Evolutionary conservation across 2,797 vertebrate species (phyloP), one percentile per base, ranked within the genome.

Genomic region (Heteromormyrus szaboi): DNA sequence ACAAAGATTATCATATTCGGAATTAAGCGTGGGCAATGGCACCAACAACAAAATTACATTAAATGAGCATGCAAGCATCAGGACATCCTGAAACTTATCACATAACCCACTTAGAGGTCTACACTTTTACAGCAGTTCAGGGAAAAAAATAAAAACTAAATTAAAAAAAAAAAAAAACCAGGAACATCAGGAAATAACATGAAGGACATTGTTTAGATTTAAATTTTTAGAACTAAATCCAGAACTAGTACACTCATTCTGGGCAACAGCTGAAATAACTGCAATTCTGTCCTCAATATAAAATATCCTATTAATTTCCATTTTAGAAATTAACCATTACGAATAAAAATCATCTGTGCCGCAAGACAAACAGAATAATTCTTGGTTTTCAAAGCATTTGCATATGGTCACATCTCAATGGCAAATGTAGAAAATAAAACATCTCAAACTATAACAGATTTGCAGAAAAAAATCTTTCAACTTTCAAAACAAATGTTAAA

Each of bases 1-100:
- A 85, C 41, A 50, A 54, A n/a, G 29, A 37, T 86, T 5, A 86
- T 17, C 85, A 86, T 44, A n/a, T 86, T 37, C 85, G 59, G 29
- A 86, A 86, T 11, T 59, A 86, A 59, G 59, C 12, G 93, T 91
- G 93, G 88, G 94, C 91, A 91, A 90, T 90, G 92, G 89, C 90
- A 91, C 91, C 79, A 93, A 92, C 88, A 91, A 92, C 90, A 92
- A 88, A 87, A 48, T 62, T 3, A 85, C 50, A 85, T 85, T 85
- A 85, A 85, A 81, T 81, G 76, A 81, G 41, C 17, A 44, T n/a
- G 76, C 76, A 81, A 81, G 76, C 37, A 88, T 90, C 90, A 92
- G 90, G 91, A 89, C 91, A 90, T 89, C 83, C 88, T 88, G 90
- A 33, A 85, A 29, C 50, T 2, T 17, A 54, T 37, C 85, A 25